phyloP scores from a whole-genome alignment of 2,888 invertebrate species.

The Sinotaia quadrata region DNA sequence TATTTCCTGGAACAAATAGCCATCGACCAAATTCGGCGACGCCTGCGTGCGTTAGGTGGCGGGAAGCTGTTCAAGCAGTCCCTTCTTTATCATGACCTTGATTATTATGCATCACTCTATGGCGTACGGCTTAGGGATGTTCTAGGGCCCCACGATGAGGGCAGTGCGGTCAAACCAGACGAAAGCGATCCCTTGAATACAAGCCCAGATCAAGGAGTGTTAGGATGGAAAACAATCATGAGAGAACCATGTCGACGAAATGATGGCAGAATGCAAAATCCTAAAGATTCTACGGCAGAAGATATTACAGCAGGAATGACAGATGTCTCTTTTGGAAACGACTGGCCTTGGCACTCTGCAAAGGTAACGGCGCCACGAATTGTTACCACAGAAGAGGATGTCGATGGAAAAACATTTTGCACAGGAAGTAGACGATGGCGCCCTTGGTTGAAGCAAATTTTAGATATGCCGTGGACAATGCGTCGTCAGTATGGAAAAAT shows the following conservation, averaged over 20 bases:
- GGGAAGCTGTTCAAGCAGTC: conserved; percentile 29
- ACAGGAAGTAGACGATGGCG: conserved; percentile 53
- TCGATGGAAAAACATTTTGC: no score
- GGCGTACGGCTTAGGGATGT: conserved; percentile 36
- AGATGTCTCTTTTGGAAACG: conserved; percentile 39
- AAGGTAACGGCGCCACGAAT: conserved; percentile 9
- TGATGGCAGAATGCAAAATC: conserved; percentile 15
- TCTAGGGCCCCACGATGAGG: conserved; percentile 5
- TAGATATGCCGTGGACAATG: conserved; percentile 45
- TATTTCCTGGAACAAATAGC: conserved; percentile 40
- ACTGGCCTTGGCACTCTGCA: conserved; percentile 19
- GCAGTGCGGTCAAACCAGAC: neutral
- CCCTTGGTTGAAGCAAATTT: conserved; percentile 45
- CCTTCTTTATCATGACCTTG: conserved; percentile 43
- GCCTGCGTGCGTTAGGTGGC: conserved; percentile 9
- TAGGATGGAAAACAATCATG: conserved; percentile 11
- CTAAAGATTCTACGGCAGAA: neutral
- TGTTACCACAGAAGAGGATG: conserved; percentile 6
- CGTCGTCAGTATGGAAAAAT: conserved; percentile 51
- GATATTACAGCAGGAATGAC: conserved; percentile 37
- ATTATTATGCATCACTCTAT: conserved; percentile 51
- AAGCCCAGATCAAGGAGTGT: conserved; percentile 1
- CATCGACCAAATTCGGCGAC: conserved; percentile 39
- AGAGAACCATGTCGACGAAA: conserved; percentile 11
- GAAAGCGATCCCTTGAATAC: neutral